These are phyloP conservation scores for Chelonia mydas DNA, from an alignment of 2,797 vertebrate genomes.

Conservation along the genomic window DNA sequence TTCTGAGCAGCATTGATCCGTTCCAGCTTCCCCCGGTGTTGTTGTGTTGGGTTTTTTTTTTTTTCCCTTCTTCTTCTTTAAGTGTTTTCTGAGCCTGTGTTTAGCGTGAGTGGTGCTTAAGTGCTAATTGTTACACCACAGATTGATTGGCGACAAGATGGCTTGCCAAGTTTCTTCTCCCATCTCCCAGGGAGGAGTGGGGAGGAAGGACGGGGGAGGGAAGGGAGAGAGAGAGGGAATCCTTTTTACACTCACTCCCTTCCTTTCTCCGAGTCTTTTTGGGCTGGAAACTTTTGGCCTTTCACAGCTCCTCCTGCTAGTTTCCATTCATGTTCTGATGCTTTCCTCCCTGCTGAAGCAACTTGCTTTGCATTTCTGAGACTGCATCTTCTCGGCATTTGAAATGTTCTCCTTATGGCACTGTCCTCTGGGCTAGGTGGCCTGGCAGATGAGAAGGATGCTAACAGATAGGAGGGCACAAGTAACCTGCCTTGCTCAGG, in stretches of 20 bases:
- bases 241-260: slow-evolving; percentile 68
- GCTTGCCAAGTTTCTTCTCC: slow-evolving; percentile 82
- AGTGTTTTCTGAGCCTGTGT: slow-evolving; percentile 83
- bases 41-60: slow-evolving; percentile 60
- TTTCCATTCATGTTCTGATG: slow-evolving; percentile 30
- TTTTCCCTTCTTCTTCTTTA: slow-evolving; percentile 45
- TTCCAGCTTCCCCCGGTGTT: slow-evolving; percentile 71
- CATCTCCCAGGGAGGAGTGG: slow-evolving; percentile 59
- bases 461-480: not conserved
- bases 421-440: not conserved
- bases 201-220: slow-evolving; percentile 64
- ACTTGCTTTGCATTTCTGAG: not conserved
- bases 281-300: slow-evolving; percentile 42
- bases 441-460: not conserved
- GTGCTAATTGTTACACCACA: slow-evolving; percentile 87
- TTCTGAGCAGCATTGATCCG: slow-evolving; percentile 78
- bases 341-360: not conserved
- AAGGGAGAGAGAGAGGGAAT: slow-evolving; percentile 72
- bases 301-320: slow-evolving; percentile 12
- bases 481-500: not conserved
- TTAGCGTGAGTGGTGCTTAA: slow-evolving; percentile 84
- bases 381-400: not conserved
- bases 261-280: slow-evolving; percentile 57
- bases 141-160: slow-evolving; percentile 85
- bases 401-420: not conserved